A percentile compares a stretch with the other conserved stretches of the same genome.
These are phyloP conservation scores for Apotomis capreana DNA, from an alignment of 2,888 invertebrate species.

Conservation along the genomic window DNA sequence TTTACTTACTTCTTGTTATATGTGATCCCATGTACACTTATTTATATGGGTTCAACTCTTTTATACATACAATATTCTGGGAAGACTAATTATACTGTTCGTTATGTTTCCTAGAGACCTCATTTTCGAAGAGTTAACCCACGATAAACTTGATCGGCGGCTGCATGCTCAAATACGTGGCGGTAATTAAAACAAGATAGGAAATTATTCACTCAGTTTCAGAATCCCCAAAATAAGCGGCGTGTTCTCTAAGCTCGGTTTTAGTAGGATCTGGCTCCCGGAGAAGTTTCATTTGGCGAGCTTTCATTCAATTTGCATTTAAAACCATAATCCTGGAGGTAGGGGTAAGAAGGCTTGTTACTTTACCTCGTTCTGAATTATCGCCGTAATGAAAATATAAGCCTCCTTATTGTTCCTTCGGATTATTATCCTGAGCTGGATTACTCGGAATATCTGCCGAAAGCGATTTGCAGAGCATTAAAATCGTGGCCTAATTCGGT, in stretches of 20 bases:
- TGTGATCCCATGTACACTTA: no score
- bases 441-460: constrained; percentile 33
- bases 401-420: constrained; percentile 40
- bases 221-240: constrained; percentile 41
- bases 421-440: constrained; percentile 39
- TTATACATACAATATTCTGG: no score
- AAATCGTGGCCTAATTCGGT: constrained; percentile 36
- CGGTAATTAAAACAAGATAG: constrained; percentile 43
- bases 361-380: constrained; percentile 43
- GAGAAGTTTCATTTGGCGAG: constrained; percentile 42
- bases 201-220: constrained; percentile 42
- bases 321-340: constrained; percentile 42
- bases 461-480: constrained; percentile 37
- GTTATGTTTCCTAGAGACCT: not conserved
- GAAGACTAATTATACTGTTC: no score
- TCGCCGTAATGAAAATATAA: constrained; percentile 42
- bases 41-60: no score
- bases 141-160: constrained; percentile 12
- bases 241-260: constrained; percentile 40
- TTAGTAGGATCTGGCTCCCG: constrained; percentile 40
- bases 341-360: constrained; percentile 39
- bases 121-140: not conserved
- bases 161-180: constrained; percentile 27
- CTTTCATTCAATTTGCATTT: constrained; percentile 45
- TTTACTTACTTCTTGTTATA: no score